Conservation (phyloP, 2,888 invertebrate species). For the Ashinkailepas kermadecensis region DNA sequence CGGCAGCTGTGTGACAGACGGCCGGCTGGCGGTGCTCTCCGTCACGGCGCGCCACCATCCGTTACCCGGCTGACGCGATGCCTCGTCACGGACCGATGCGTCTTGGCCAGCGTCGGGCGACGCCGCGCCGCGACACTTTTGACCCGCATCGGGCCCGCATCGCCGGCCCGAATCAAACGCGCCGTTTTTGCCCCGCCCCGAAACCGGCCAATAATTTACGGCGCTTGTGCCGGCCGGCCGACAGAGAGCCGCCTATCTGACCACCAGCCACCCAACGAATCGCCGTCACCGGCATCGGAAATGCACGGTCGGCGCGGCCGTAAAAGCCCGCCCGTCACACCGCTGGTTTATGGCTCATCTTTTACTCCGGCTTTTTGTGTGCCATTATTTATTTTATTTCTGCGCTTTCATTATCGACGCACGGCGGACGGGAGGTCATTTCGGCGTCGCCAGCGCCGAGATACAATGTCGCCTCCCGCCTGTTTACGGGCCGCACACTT, state of each 20-base stretch:
- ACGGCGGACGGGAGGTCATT: neutral
- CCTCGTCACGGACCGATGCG: neutral
- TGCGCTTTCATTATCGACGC: neutral
- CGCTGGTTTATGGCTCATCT: slow-evolving; percentile 13
- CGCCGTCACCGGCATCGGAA: neutral
- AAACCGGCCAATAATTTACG: neutral
- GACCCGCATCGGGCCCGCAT: slow-evolving; percentile 1
- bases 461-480: slow-evolving; percentile 4
- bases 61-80: too few species aligned
- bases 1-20: too few species aligned
- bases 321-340: neutral
- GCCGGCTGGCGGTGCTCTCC: too few species aligned
- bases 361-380: slow-evolving; percentile 5
- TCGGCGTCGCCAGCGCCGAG: neutral
- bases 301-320: neutral
- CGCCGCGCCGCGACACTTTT: neutral
- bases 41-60: too few species aligned
- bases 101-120: neutral
- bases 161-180: neutral
- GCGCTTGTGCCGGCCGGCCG: neutral
- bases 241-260: neutral
- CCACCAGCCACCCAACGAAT: neutral
- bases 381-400: slow-evolving; percentile 10
- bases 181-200: neutral
- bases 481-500: neutral